Conservation (phyloP, 1,140 invertebrate species). For the Drosophila lacertosa region DNA sequence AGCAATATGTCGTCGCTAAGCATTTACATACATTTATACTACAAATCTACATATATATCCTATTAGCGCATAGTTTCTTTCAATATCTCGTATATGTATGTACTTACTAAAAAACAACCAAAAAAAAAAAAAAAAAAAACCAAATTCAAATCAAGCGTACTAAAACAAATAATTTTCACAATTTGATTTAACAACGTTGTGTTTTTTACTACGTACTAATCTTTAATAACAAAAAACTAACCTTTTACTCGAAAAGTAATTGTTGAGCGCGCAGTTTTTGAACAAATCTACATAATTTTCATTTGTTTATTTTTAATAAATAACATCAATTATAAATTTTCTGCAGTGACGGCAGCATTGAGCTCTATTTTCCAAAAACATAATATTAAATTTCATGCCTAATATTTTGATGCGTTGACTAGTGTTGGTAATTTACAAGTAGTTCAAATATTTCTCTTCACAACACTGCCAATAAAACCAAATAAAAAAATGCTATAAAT, state of each 20-base stretch:
- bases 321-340: conserved; percentile 43
- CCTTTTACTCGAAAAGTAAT: conserved; percentile 56
- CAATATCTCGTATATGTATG: conserved; percentile 67
- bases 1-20: conserved; percentile 84
- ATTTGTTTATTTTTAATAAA: conserved; percentile 61
- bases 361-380: conserved; percentile 33
- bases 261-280: conserved; percentile 46
- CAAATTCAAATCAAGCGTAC: conserved; percentile 34
- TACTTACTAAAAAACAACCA: conserved; percentile 34
- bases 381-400: conserved; percentile 32
- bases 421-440: conserved; percentile 71
- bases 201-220: conserved; percentile 51
- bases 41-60: conserved; percentile 58
- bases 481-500: conserved; percentile 37
- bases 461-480: conserved; percentile 41
- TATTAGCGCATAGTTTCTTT: conserved; percentile 77
- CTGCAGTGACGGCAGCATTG: conserved; percentile 69
- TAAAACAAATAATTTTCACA: conserved; percentile 54
- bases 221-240: conserved; percentile 51
- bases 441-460: conserved; percentile 48
- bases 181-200: conserved; percentile 60
- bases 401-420: conserved; percentile 56
- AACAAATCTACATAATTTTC: conserved; percentile 36
- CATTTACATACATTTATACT: conserved; percentile 58
- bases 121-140: conserved; percentile 43